Base-by-base conservation (phyloP, 1,140 invertebrate genomes). In the Orius laevigatus region DNA sequence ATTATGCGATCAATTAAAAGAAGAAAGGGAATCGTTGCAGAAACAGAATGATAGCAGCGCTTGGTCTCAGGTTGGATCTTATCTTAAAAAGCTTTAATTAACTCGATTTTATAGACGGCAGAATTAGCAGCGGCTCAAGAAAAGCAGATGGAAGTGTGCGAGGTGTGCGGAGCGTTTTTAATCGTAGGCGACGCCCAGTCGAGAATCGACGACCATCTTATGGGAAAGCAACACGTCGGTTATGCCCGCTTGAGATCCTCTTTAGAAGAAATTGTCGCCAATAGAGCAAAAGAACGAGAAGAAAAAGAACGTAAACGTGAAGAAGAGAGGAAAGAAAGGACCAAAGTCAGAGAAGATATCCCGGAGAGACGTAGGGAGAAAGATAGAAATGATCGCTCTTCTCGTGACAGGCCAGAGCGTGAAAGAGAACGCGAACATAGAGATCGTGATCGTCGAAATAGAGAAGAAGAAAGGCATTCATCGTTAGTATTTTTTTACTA, bases 91-190 rank as follows among this genome's bases (percentile, higher is more conserved):
- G 10, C 10, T 38, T 16, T 31, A 35, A 35, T 49, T 25, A 19
- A 19, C 36, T 50, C n/a, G 33, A 25, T 47, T 41, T 41, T 61
- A 33, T 51, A 73, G 72, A 79, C 79, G 35, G 80, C 81, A 3
- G 79, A 86, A 63, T 66, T 85, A 57, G 85, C 83, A 46, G 80
- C 78, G 16, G 81, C 83, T 31, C 87, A 86, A 62, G 89, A 92
- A 65, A 97, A 95, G 63, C 88, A 92, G 63, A 98, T 98, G 94
- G 93, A 98, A 68, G 92, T 98, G 2, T 98, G 95, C 68, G 85
- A 92, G 58, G 89, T 96, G 2, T 98, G 94, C 68, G 94, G 94
- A 3, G 93, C 94, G 6, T 96, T 98, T 66, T 70, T 98, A 10
- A 96, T 98, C 58, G 91, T 98, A 15, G 93, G 83, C n/a, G 94